Base-by-base conservation (phyloP, 2,797 vertebrate genomes). In the Diplodus puntazzo region DNA sequence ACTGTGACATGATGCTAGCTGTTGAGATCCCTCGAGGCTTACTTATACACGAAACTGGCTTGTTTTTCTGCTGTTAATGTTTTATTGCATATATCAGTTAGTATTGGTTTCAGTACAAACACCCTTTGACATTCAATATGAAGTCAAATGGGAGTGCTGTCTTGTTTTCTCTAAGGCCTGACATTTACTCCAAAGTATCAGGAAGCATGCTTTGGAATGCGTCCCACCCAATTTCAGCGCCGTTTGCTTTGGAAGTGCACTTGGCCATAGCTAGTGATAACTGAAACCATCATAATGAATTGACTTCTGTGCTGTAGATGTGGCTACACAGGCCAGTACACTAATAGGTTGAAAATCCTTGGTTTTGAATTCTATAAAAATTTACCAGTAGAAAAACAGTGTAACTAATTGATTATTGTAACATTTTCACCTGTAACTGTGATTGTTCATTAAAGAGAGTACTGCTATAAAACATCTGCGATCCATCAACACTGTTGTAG, bases 361-460 rank as follows among this genome's bases (percentile, higher is more conserved):
- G 14, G 39, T 84, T 87, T 77, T 12, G 48, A 39, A 69, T 23
- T 12, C 27, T 73, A 69, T 68, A 77, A 72, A 53, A 62, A 66
- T 64, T 79, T 80, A 23, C 71, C 76, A 55, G 69, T 82, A 82
- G 61, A 62, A 57, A 60, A 64, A 83, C 61, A 25, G 39, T 79
- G 49, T 77, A 68, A 83, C 43, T 73, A 77, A 71, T 25, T 69
- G 16, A 81, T 68, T 59, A 77, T 70, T 87, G 83, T 86, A 84
- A 73, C 42, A 79, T 82, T 88, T 71, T 80, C 42, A 76, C 23
- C 57, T 88, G 81, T 91, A 85, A 60, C 74, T 76, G 85, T 85
- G 80, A 64, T 83, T 85, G 87, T 80, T 90, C 57, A 92, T 75
- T 90, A 92, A 93, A 92, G 53, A 68, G n/a, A 70, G 27, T 53